A percentile compares a stretch with the other conserved stretches of the same genome.
Conservation (phyloP, 2,888 invertebrate genomes). For the Hedya salicella region DNA sequence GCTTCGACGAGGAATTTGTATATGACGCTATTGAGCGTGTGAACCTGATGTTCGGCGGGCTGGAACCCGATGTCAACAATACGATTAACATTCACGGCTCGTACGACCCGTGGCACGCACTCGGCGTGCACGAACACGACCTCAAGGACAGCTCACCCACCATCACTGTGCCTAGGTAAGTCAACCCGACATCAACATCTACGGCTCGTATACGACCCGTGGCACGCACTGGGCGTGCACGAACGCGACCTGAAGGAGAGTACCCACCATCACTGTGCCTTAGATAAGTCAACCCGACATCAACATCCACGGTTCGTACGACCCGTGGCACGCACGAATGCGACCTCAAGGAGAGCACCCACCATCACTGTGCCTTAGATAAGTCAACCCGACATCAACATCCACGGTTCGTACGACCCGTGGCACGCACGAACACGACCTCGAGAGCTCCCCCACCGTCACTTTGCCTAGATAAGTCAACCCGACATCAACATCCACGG, state of each 20-base stretch:
- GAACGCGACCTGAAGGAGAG: conserved; percentile 66
- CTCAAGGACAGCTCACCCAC: conserved; percentile 73
- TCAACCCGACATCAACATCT: conserved; percentile 67
- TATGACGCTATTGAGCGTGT: conserved; percentile 74
- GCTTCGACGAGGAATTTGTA: conserved; percentile 72
- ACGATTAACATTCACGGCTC: conserved; percentile 85
- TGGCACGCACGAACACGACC: conserved; percentile 79
- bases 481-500: conserved; percentile 73
- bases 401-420: too few species aligned
- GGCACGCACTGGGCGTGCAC: conserved; percentile 83
- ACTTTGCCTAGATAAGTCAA: conserved; percentile 66
- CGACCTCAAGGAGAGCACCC: conserved; percentile 69
- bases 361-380: conserved; percentile 72
- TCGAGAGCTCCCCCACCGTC: conserved; percentile 71
- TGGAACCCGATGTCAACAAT: conserved; percentile 77
- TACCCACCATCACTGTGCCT: conserved; percentile 70
- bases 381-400: conserved; percentile 65
- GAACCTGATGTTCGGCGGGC: conserved; percentile 81
- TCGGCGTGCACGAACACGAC: conserved; percentile 77
- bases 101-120: conserved; percentile 84
- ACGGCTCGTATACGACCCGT: conserved; percentile 85
- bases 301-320: too few species aligned
- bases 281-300: conserved; percentile 67
- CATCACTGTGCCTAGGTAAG: conserved; percentile 68
- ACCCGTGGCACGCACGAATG: conserved; percentile 83